Percentiles rank a stretch among this genome's conserved stretches.
These are phyloP conservation scores for Tympanuchus pallidicinctus DNA, from an alignment of 2,113 vertebrate genomes.

Conservation along the genomic window DNA sequence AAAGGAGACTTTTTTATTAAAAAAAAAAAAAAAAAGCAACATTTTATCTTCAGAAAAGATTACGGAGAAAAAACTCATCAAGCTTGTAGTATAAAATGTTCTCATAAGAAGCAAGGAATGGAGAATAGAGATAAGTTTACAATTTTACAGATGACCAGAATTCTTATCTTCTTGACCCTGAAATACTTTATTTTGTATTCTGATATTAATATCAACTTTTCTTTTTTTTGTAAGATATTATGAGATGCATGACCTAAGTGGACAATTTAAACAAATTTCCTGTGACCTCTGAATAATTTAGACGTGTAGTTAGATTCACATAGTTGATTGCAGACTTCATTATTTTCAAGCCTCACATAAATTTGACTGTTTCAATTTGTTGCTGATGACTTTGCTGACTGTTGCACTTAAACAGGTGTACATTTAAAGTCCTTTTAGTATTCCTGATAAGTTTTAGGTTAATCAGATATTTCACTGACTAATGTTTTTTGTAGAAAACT, in stretches of 20 bases:
- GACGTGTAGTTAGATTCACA: not conserved
- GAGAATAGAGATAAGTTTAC: not conserved
- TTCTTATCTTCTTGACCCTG: not conserved
- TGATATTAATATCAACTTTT: not conserved
- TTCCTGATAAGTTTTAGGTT: not conserved
- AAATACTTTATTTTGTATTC: not conserved
- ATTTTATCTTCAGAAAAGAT: not conserved
- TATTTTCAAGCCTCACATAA: not conserved
- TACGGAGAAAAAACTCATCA: not conserved
- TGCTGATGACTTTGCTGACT: not conserved
- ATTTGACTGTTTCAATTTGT: not conserved
- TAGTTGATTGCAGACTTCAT: not conserved
- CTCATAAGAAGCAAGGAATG: not conserved
- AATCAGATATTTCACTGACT: constrained; percentile 5
- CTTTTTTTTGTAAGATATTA: not conserved
- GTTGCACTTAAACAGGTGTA: not conserved
- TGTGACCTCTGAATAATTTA: not conserved
- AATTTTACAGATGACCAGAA: not conserved
- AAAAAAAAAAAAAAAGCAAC: not conserved
- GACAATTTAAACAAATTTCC: not conserved
- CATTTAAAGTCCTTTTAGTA: not conserved
- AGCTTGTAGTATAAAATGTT: not conserved
- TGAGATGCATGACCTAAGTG: not conserved
- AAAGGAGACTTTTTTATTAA: not conserved
- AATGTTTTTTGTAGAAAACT: not conserved